Evolutionary conservation across 2,888 invertebrate species (phyloP), one percentile per base, ranked within the genome.

Genomic region (Schizaphis graminum): DNA sequence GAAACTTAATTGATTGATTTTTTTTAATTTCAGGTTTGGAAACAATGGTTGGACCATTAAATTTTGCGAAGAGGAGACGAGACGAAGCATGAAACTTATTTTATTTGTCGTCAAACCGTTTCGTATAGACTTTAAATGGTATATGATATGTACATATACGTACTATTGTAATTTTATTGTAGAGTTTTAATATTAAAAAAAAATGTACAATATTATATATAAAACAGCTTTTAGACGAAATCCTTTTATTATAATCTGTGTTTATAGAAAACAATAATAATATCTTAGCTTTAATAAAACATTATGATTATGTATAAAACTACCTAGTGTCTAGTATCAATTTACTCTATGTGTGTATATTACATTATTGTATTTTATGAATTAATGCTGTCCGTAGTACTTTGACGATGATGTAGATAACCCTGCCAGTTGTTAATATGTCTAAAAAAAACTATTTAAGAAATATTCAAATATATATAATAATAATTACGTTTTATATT

Each of bases 41-140:
- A 94, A 94, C 93, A 49, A 94, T 94, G 93, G 85, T 94, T 49
- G 90, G 85, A 85, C 93, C 93, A 0, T 41, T 94, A 41, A 94
- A 94, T 28, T 86, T 94, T 49, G 85, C 93, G 11, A 90, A 90
- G 47, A 90, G 93, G n/a, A 94, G 93, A 94, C 89, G 93, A 24
- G 93, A 94, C 47, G 93, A 94, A 28, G 93, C 93, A 16, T 94
- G 28, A 94, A 57, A 16, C 86, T 53, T 35, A 35, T 77, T 77
- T 77, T 77, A 3, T 13, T 11, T 21, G 26, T 28, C 44, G 41
- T 67, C 77, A 16, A 85, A 85, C 41, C 41, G 26, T 85, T 84
- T 44, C 49, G 11, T 53, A 77, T 53, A 77, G 77, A 84, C 77
- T 91, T 67, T 49, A 47, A 67, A 67, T 67, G 47, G 21, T 24